phyloP scores from a whole-genome alignment of 2,797 vertebrate species.

The Petrocephalus schoutedeni region DNA sequence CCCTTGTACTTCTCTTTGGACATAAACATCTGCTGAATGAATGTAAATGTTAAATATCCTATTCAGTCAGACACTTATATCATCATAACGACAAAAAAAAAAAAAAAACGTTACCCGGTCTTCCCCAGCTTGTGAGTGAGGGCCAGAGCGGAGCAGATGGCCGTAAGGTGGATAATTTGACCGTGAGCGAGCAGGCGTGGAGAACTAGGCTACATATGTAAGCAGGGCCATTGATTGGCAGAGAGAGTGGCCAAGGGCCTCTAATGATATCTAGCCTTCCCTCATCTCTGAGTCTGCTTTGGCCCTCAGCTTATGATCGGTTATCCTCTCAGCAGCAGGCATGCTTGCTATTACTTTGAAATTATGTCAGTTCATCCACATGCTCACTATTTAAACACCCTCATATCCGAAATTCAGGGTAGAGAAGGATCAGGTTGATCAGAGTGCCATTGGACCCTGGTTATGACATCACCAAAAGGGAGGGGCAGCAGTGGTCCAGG shows the following conservation, averaged over 20 bases:
- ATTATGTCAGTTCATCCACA: background rate
- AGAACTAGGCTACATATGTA: background rate
- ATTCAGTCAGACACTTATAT: background rate
- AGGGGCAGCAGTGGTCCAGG: background rate
- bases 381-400: background rate
- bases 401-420: background rate
- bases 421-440: background rate
- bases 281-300: background rate
- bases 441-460: background rate
- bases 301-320: background rate
- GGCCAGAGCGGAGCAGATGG: background rate
- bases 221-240: background rate
- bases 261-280: background rate
- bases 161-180: background rate
- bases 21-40: background rate
- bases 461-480: background rate
- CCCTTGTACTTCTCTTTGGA: background rate
- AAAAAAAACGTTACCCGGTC: background rate
- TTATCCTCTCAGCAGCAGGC: background rate
- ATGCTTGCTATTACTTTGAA: background rate
- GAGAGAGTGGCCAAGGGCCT: background rate
- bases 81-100: background rate
- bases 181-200: background rate
- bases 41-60: background rate
- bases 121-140: background rate